These are phyloP conservation scores for Acanthiza pusilla DNA, from an alignment of 2,797 vertebrate genomes.

Conservation along the genomic window DNA sequence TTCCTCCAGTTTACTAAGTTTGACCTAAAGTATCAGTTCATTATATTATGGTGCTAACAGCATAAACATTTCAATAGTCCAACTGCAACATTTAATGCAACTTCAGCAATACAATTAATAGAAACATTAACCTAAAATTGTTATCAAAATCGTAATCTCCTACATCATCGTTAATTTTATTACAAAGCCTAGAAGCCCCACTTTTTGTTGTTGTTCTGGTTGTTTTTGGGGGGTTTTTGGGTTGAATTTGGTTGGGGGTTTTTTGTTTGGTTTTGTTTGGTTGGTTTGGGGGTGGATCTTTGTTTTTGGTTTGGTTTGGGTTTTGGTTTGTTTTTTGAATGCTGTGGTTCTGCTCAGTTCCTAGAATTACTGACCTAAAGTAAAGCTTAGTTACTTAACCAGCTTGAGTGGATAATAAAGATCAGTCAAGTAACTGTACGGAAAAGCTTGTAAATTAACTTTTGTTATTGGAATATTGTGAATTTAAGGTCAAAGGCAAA, in stretches of 20 bases:
- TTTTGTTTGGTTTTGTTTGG: too few relatives aligned
- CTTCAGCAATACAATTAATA: neutral
- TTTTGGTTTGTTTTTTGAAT: neutral
- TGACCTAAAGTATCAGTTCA: neutral
- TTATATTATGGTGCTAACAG: neutral
- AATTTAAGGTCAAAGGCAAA: neutral
- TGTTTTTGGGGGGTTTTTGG: too few relatives aligned
- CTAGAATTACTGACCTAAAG: neutral
- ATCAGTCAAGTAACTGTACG: neutral
- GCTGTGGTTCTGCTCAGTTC: neutral
- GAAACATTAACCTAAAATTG: neutral
- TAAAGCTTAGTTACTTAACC: neutral
- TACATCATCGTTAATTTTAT: neutral
- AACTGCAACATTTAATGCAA: neutral
- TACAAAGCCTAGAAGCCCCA: neutral
- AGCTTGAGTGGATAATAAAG: neutral
- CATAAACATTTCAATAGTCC: neutral
- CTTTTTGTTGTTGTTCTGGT: neutral
- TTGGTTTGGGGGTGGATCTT: too few relatives aligned
- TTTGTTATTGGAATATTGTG: neutral
- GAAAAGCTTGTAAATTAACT: neutral
- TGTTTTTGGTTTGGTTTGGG: neutral
- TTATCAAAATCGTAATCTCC: neutral
- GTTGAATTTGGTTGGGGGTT: neutral
- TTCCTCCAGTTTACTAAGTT: neutral